Base-by-base conservation (phyloP, 2,888 invertebrate genomes). In the Chironomus riparius region DNA sequence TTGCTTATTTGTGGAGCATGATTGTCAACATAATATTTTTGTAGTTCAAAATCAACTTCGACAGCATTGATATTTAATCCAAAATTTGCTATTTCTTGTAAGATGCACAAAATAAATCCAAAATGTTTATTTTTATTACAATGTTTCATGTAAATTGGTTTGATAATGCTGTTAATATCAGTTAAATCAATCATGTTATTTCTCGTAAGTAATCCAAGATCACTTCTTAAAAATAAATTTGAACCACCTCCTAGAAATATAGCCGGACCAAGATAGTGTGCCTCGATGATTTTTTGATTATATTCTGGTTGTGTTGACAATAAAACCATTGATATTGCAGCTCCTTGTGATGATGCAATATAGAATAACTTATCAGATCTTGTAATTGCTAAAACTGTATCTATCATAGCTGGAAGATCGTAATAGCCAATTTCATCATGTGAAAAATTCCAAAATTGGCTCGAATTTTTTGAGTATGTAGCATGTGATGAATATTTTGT, bases 321-420 rank as follows among this genome's bases (percentile, higher is more conserved):
- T 81, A 91, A 85, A 0, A 89, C 88, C 79, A 88, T 91, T 79
- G 91, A 87, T 79, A 88, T 86, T 0, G 92, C 90, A 0, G 91
- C 91, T 1, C 94, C 91, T 80, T 88, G 88, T 0, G 86, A 87
- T 79, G 87, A 87, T 3, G 87, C 88, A 15, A 87, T 81, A 79
- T 87, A 87, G 78, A 83, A 84, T 5, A 88, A 76, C 50, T 83
- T 80, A 2, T 81, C 74, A 18, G 83, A 81, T 1, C 83, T 82
- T 0, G 87, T 86, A 4, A 74, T 50, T 5, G 72, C 28, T 4
- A 79, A 74, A 2, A 86, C 83, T 78, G 84, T 84, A 78, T 88
- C 84, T 47, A 88, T 82, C 80, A 84, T 85, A 0, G 87, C 85
- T 10, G 88, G 87, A 15, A 88, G 78, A 79, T 88, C 88, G 78